phyloP scores from a whole-genome alignment of 2,797 vertebrate genomes.

The Okamejei kenojei region DNA sequence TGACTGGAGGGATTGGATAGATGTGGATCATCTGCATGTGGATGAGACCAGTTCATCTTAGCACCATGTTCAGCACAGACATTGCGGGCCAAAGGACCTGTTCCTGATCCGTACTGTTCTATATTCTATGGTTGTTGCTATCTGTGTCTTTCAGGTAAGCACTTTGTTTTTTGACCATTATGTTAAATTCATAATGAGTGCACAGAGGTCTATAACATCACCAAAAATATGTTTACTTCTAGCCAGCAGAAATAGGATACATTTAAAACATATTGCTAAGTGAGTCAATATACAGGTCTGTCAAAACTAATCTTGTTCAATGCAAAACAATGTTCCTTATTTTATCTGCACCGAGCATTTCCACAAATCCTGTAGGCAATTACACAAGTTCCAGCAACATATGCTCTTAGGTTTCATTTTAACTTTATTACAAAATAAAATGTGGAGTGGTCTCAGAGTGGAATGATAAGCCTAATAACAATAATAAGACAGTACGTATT shows the following conservation, averaged over 20 bases:
- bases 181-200: no score
- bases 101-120: no score
- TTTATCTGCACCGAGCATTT: background rate
- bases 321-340: background rate
- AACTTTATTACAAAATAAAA: background rate
- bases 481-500: background rate
- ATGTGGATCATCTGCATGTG: no score
- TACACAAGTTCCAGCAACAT: background rate
- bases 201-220: background rate
- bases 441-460: background rate
- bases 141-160: background rate
- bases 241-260: background rate
- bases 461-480: background rate
- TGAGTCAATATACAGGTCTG: background rate
- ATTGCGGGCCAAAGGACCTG: no score
- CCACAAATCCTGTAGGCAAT: background rate
- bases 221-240: background rate
- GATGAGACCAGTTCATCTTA: no score
- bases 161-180: background rate
- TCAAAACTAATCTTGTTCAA: background rate
- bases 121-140: background rate
- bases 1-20: no score
- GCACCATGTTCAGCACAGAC: no score
- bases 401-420: background rate
- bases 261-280: conserved; percentile 11